Evolutionary conservation across 1,140 invertebrate genomes (phyloP), one percentile per base, ranked within the genome.

Genomic region (Pomacea maculata): DNA sequence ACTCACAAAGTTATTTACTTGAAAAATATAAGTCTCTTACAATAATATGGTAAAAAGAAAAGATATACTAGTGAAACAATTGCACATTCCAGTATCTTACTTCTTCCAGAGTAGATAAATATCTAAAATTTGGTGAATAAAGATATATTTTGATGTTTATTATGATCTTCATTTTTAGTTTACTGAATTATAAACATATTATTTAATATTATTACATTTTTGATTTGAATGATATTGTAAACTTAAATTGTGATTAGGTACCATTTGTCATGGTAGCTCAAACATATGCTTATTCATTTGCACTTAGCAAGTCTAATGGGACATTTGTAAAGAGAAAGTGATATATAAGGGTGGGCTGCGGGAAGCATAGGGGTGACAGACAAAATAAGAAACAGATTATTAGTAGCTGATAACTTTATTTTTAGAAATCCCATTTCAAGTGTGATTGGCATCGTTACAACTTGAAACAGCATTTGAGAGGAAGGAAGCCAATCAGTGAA

Each of bases 401-500:
- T 65, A 52, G 65, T 61, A 54, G 72, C 17, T 57, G 55, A 29
- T 80, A n/a, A 54, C 34, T 72, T 75, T 78, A 7, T 61, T 80
- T 83, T 55, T 78, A 87, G 86, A 87, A 80, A 82, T 85, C 92
- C 34, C 94, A 95, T 89, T 95, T 93, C 84, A 94, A 93, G 86
- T 86, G 85, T 70, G 89, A 90, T 80, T 90, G 87, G 85, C 89
- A 90, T 78, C 81, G 88, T 79, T 90, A 88, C 77, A 90, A 90
- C 79, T 79, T 90, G 45, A 88, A 88, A 78, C 84, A 79, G 52
- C 82, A 85, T 71, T 74, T 90, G 10, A 85, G 84, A 80, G 85
- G 84, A 55, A 74, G 81, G 45, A 55, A 84, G 0, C 55, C 70
- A 57, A 80, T 90, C 34, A 81, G 80, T 21, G 87, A 85, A 73